Conservation (phyloP, 2,797 vertebrate genomes). For the Phaenicophaeus curvirostris region DNA sequence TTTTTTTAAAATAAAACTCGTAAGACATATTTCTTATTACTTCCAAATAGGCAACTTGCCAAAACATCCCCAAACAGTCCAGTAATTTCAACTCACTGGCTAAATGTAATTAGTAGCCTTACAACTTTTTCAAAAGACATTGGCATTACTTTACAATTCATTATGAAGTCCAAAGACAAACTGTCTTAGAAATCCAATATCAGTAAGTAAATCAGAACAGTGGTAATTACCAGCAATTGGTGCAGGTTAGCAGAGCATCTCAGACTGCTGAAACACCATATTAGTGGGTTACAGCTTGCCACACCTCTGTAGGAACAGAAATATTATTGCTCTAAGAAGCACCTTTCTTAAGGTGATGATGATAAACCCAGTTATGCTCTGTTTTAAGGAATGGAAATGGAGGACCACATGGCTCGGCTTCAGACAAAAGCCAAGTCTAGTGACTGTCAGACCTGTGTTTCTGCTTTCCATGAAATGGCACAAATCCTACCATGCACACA, state of each 20-base stretch:
- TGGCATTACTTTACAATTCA: neutral
- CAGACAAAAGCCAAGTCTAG: neutral
- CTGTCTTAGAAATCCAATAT: neutral
- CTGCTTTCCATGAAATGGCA: neutral
- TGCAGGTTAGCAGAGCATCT: neutral
- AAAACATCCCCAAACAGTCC: neutral
- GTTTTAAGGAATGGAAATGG: too few relatives aligned
- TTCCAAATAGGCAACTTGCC: neutral
- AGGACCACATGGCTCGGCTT: neutral
- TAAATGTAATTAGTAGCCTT: neutral
- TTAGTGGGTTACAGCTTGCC: neutral
- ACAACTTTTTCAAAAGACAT: neutral
- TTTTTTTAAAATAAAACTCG: neutral
- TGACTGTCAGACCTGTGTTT: fast-evolving
- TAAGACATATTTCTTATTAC: neutral
- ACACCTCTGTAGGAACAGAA: neutral
- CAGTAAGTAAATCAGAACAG: neutral
- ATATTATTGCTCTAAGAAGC: too few relatives aligned
- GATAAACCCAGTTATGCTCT: fast-evolving
- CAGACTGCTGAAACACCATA: fast-evolving
- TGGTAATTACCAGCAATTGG: neutral
- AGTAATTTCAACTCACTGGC: neutral
- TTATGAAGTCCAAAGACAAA: neutral
- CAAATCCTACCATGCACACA: neutral
- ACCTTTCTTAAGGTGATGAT: neutral